A percentile compares a stretch with the other conserved stretches of the same genome.
phyloP scores from a whole-genome alignment of 2,888 invertebrate genomes.

The Drosophila falleni region DNA sequence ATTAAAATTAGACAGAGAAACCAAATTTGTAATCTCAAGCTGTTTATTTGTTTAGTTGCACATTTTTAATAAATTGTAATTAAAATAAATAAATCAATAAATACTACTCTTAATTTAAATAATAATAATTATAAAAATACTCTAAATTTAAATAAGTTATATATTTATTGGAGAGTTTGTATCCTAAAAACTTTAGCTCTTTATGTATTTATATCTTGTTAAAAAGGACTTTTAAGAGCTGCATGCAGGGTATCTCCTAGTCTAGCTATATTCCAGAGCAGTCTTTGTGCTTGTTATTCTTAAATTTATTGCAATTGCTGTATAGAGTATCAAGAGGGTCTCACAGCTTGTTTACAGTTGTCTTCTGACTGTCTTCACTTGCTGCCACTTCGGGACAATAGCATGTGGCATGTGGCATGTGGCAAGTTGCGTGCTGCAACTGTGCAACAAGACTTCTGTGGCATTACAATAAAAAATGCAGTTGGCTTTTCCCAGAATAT shows the following conservation, averaged over 20 bases:
- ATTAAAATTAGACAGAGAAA: no score
- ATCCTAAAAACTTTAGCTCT: no score
- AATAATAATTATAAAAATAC: no score
- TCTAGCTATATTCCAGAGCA: neutral
- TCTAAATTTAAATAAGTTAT: no score
- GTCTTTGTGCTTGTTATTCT: neutral
- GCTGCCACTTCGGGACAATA: constrained; percentile 14
- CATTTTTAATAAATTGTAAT: no score
- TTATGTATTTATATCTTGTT: neutral
- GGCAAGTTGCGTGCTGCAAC: constrained; percentile 29
- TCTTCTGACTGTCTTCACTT: constrained; percentile 18
- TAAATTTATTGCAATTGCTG: constrained; percentile 1
- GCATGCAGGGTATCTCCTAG: neutral
- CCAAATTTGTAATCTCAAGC: no score
- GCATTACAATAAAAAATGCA: constrained; percentile 44
- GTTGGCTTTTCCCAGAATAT: constrained; percentile 35
- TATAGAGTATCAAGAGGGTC: constrained; percentile 8
- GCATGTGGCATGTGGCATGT: constrained; percentile 26
- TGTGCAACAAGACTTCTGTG: constrained; percentile 34
- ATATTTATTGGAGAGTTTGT: no score
- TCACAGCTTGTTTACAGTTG: constrained; percentile 3
- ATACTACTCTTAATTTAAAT: no score
- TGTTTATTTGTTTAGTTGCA: no score
- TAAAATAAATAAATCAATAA: no score
- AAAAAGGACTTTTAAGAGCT: neutral